Percentiles rank a stretch among this genome's conserved stretches.
Conservation (phyloP, 2,113 vertebrate genomes). For the Scophthalmus maximus region DNA sequence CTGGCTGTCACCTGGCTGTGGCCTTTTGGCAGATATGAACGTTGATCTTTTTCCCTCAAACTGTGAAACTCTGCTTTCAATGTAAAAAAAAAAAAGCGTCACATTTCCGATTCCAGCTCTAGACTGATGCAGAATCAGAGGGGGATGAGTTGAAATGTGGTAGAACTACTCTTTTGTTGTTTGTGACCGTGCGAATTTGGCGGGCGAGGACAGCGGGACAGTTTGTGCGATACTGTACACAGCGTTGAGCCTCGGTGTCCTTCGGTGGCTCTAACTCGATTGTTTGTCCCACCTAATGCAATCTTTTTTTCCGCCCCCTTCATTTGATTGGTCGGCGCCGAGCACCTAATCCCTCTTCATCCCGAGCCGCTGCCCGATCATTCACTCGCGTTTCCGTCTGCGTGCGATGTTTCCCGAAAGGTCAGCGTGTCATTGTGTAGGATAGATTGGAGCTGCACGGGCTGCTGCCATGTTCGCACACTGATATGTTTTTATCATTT, state of each 20-base stretch:
- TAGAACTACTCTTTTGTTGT: not conserved
- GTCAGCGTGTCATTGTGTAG: constrained; percentile 62
- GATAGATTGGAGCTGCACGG: constrained; percentile 35
- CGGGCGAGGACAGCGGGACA: no score
- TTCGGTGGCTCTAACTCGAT: constrained; percentile 62
- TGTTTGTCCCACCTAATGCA: constrained; percentile 66
- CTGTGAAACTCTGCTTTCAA: no score
- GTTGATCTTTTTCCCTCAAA: no score
- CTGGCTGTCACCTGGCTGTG: no score
- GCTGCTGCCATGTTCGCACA: constrained; percentile 36
- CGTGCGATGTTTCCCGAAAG: constrained; percentile 55
- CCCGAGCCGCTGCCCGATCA: constrained; percentile 40
- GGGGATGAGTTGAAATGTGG: no score
- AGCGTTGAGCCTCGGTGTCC: constrained; percentile 40
- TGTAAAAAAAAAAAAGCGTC: no score
- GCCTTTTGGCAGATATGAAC: no score
- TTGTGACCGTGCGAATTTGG: no score
- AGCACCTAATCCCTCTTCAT: constrained; percentile 71
- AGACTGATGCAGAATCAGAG: no score
- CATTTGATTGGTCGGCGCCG: constrained; percentile 67
- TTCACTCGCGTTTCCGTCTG: constrained; percentile 23
- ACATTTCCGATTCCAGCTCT: no score
- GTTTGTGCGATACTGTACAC: constrained; percentile 9
- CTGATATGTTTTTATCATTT: not conserved
- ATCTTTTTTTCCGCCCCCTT: constrained; percentile 68